Base-by-base conservation (phyloP, 2,797 vertebrate species). In the Meda fulgida region DNA sequence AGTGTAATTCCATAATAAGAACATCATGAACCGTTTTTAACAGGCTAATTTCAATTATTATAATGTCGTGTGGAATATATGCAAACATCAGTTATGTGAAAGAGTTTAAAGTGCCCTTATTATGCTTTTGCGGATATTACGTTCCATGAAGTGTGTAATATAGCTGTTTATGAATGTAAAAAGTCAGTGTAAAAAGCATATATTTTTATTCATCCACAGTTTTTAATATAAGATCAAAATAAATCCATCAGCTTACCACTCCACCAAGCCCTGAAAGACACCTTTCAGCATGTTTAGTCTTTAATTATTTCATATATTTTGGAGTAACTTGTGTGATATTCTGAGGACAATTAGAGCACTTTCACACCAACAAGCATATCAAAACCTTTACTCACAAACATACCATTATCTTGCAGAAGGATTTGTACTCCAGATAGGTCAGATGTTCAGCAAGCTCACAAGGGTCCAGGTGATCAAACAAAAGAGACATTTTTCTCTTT, bases 391-490 rank as follows among this genome's bases (percentile, higher is more conserved):
- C 16, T 8, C 26, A 1, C 21, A n/a, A 18, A 93, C 95, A 87
- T 58, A 98, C 97, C 96, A 97, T 91, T 83, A 97, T 97, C 92
- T 97, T 97, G 95, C 96, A 97, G 95, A 98, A 98, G 78, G 97
- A 97, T 82, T 96, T 96, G 89, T 97, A 97, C 89, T 98, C 97
- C 92, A 98, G 90, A 90, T 96, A 97, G 76, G 97, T 98, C 84
- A 98, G 94, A 75, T 98, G 97, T 60, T 96, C 97, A 0, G 97
- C 97, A 88, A 98, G 93, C 81, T 98, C 97, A 9, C 92, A 85
- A 9, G 97, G 95, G 86, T 97, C 97, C 40, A 98, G 92, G 91
- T 98, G 97, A 89, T 98, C 97, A 3, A 98, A 97, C 13, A 98
- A 91, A 84, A 98, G 93, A 0, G 97, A 98, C 94, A 97, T 97